Evolutionary conservation across 2,797 vertebrate species (phyloP).

Genomic region (Apogon talboti): DNA sequence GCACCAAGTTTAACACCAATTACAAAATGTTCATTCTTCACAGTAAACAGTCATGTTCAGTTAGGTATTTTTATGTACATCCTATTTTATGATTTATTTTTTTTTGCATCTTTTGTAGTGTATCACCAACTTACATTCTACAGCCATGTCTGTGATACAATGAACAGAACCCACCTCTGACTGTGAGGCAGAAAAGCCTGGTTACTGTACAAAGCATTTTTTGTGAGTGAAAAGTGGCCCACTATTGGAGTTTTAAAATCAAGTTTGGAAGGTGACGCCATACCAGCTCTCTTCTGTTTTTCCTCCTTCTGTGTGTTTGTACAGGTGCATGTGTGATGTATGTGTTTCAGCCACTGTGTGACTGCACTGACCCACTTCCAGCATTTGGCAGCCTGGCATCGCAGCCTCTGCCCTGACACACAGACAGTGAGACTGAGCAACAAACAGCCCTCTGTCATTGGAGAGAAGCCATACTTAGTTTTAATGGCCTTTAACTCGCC

Average conservation of each 20-base stretch:
- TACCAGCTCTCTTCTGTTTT: conserved; percentile 40
- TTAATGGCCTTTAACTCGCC: conserved; percentile 10
- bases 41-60: neutral
- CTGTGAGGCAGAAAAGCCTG: conserved; percentile 10
- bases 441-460: conserved; percentile 68
- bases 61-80: conserved; percentile 13
- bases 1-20: conserved; percentile 30
- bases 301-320: conserved; percentile 74
- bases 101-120: neutral
- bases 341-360: conserved; percentile 73
- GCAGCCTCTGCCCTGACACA: conserved; percentile 48
- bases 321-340: conserved; percentile 80
- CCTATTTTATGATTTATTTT: too few relatives aligned
- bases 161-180: neutral
- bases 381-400: conserved; percentile 52
- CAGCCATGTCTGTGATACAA: neutral
- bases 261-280: conserved; percentile 50
- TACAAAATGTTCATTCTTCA: conserved; percentile 32
- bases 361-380: conserved; percentile 76
- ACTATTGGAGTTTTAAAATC: conserved; percentile 37
- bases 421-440: conserved; percentile 48
- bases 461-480: conserved; percentile 17
- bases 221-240: conserved; percentile 36
- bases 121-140: conserved; percentile 12
- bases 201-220: conserved; percentile 11